These are phyloP conservation scores for Tragelaphus buxtoni DNA, from an alignment of 2,113 vertebrate species.

Conservation along the genomic window DNA sequence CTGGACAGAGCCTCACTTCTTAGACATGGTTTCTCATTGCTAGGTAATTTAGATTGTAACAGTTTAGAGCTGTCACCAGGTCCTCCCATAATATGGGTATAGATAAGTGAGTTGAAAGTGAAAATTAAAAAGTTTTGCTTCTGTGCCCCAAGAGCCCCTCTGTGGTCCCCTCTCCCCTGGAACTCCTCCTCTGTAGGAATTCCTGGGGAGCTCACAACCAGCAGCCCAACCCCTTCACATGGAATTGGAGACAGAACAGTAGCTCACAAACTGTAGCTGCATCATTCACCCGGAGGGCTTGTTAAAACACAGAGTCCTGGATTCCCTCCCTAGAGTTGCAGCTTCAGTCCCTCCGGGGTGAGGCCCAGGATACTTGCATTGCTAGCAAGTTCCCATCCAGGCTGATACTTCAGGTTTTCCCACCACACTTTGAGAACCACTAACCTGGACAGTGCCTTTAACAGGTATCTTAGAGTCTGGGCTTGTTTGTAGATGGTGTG, in stretches of 20 bases:
- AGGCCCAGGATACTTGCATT: background rate
- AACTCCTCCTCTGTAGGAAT: background rate
- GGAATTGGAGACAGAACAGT: background rate
- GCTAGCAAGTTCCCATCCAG: background rate
- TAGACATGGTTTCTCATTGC: background rate
- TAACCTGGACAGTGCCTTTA: background rate
- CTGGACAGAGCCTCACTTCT: background rate
- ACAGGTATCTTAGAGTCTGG: background rate
- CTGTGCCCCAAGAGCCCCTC: background rate
- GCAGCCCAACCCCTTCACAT: background rate
- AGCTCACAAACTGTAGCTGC: background rate
- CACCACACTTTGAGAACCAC: background rate
- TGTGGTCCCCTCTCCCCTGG: background rate
- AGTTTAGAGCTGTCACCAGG: background rate
- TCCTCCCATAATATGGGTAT: background rate
- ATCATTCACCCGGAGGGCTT: background rate
- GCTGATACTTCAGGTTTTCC: background rate
- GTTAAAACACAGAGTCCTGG: background rate
- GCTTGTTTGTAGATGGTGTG: background rate
- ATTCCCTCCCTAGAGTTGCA: background rate
- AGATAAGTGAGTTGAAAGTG: background rate
- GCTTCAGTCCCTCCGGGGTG: background rate
- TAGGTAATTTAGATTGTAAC: background rate
- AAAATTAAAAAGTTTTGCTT: background rate
- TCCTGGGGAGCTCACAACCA: background rate